phyloP scores from a whole-genome alignment of 2,113 vertebrate species.

The Oxyruncus cristatus region DNA sequence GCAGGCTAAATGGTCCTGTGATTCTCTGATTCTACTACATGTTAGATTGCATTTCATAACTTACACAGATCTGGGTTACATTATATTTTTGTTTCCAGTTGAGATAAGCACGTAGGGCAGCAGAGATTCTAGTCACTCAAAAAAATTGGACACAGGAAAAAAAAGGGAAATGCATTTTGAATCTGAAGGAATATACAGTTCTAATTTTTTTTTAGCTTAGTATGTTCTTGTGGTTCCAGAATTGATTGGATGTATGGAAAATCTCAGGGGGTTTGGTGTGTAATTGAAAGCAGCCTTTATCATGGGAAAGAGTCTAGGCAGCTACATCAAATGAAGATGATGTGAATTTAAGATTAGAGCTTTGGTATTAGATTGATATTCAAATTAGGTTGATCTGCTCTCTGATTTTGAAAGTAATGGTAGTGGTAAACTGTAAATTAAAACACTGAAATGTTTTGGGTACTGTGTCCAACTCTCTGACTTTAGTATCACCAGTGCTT shows the following conservation, averaged over 20 bases:
- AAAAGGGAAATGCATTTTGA: neutral
- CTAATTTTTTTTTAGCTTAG: neutral
- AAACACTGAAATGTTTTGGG: neutral
- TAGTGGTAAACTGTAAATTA: neutral
- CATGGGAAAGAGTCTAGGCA: neutral
- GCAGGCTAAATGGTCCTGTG: neutral
- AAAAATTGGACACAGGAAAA: neutral
- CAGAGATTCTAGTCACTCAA: neutral
- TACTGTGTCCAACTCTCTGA: neutral
- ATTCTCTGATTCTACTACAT: neutral
- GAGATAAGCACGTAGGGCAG: neutral
- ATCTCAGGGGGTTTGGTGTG: neutral
- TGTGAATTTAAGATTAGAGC: neutral
- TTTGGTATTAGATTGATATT: neutral
- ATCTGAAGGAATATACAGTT: neutral
- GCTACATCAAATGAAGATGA: neutral
- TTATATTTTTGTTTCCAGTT: neutral
- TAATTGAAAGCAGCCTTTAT: neutral
- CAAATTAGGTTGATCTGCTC: neutral
- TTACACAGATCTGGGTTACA: neutral
- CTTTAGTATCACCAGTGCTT: neutral
- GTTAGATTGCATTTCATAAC: neutral
- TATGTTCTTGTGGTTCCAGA: neutral
- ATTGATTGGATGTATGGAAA: neutral
- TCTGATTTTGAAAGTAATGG: neutral